Evolutionary conservation across 2,113 vertebrate species (phyloP).

Genomic region (Microcebus jonahi): DNA sequence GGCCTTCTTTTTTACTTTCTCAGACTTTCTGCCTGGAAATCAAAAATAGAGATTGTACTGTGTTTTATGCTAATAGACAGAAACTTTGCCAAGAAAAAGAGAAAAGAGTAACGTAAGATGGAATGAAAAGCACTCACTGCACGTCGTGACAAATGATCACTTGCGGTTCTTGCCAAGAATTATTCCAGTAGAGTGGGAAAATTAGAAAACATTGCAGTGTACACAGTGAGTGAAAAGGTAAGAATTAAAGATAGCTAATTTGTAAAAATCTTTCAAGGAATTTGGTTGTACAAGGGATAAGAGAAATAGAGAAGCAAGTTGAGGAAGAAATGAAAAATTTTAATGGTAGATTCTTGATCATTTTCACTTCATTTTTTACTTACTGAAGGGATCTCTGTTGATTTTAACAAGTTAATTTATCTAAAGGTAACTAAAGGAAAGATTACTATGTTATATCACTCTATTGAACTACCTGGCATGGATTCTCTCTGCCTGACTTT

Average conservation of each 20-base stretch:
- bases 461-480: not conserved
- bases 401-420: not conserved
- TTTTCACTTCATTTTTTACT: slow-evolving; percentile 19
- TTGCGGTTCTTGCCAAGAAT: not conserved
- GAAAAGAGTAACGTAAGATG: not conserved
- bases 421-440: not conserved
- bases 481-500: not conserved
- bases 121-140: not conserved
- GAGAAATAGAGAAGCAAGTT: not conserved
- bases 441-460: not conserved
- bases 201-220: not conserved
- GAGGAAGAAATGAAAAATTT: not conserved
- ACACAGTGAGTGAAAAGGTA: not conserved
- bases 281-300: not conserved
- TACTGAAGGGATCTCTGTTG: not conserved
- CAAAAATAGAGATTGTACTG: not conserved
- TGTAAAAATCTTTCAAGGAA: not conserved
- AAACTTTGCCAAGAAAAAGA: not conserved
- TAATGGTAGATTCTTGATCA: not conserved
- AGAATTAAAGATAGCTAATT: not conserved
- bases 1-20: not conserved
- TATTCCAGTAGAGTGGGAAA: not conserved
- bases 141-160: not conserved
- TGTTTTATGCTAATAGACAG: not conserved
- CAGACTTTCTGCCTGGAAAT: not conserved